Conservation (phyloP, 2,888 invertebrate genomes). For the Arenicola marina region DNA sequence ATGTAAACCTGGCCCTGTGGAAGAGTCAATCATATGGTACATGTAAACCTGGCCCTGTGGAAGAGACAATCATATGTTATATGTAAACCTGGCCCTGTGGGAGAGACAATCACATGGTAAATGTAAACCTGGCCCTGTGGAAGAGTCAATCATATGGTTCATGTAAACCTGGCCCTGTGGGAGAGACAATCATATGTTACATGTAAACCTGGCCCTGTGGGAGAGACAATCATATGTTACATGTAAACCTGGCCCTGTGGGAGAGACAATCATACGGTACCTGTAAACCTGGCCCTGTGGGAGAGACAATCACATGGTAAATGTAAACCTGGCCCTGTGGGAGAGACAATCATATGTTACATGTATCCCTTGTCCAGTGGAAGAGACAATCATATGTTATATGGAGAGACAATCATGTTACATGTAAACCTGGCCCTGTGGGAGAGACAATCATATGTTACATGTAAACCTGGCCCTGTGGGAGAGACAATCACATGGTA, state of each 20-base stretch:
- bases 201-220: background rate
- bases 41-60: conserved; percentile 78
- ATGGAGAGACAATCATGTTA: conserved; percentile 62
- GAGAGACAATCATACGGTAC: background rate
- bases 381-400: conserved; percentile 97
- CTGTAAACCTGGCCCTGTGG: background rate
- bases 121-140: conserved; percentile 80
- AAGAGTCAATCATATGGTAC: conserved; percentile 97
- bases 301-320: background rate
- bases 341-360: no score
- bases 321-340: background rate
- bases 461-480: conserved; percentile 83
- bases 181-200: background rate
- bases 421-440: conserved; percentile 78
- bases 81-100: conserved; percentile 81
- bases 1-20: conserved; percentile 82
- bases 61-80: conserved; percentile 86
- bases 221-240: background rate
- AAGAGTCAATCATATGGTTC: conserved; percentile 4
- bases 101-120: conserved; percentile 88
- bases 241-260: background rate
- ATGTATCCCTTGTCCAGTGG: conserved; percentile 35
- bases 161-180: background rate
- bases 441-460: conserved; percentile 96
- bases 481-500: conserved; percentile 78